phyloP scores from a whole-genome alignment of 2,888 invertebrate genomes.

The Teinopalpus imperialis region DNA sequence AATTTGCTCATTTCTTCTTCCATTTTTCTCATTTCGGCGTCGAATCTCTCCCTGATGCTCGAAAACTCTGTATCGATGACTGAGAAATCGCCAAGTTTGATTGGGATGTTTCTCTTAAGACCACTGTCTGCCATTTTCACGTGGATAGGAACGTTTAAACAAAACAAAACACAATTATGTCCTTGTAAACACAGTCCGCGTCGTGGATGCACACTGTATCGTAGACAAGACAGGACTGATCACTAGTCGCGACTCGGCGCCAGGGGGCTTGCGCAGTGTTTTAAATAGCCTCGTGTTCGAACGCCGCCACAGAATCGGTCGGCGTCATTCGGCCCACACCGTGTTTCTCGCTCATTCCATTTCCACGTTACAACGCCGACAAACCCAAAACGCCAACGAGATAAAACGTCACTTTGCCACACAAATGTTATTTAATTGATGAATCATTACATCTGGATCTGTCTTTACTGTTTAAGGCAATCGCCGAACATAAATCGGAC shows the following conservation, averaged over 20 bases:
- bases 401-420: conserved; percentile 33
- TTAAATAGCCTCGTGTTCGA: conserved; percentile 80
- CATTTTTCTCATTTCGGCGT: conserved; percentile 98
- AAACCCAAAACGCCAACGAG: conserved; percentile 26
- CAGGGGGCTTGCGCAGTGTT: conserved; percentile 81
- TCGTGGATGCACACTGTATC: conserved; percentile 64
- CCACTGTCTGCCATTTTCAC: conserved; percentile 90
- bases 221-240: conserved; percentile 78
- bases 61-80: conserved; percentile 98
- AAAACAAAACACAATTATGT: conserved; percentile 78
- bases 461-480: conserved; percentile 65
- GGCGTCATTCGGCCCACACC: conserved; percentile 76
- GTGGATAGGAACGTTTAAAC: conserved; percentile 59
- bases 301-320: conserved; percentile 59
- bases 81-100: conserved; percentile 96
- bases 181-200: conserved; percentile 74
- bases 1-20: conserved; percentile 99
- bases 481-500: conserved; percentile 35
- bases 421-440: conserved; percentile 61
- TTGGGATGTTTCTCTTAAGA: conserved; percentile 94
- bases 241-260: conserved; percentile 79
- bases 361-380: conserved; percentile 54
- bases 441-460: conserved; percentile 67
- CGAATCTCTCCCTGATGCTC: conserved; percentile 96
- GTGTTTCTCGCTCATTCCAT: conserved; percentile 79